These are phyloP conservation scores for Salpingus planirostris DNA, from an alignment of 2,888 invertebrate genomes.

Conservation along the genomic window DNA sequence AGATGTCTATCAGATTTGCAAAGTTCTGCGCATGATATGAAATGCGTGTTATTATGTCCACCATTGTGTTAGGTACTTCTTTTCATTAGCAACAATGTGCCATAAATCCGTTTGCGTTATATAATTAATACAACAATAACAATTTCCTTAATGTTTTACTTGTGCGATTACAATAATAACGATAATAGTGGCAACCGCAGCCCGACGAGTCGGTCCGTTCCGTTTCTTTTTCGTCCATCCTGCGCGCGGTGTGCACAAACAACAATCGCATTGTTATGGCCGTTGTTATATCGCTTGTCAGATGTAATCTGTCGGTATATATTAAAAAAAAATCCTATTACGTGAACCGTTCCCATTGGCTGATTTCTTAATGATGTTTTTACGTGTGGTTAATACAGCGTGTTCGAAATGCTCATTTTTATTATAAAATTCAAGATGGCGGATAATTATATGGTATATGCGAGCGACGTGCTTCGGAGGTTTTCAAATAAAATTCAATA, in stretches of 20 bases:
- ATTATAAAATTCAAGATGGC: constrained; percentile 42
- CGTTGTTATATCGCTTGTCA: constrained; percentile 19
- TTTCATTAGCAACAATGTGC: too few species aligned
- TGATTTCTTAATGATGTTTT: constrained; percentile 42
- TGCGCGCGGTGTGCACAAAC: background rate
- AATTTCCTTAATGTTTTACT: background rate
- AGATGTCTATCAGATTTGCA: too few species aligned
- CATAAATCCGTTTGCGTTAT: too few species aligned
- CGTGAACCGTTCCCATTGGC: constrained; percentile 38
- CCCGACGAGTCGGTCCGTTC: background rate
- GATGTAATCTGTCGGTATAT: constrained; percentile 23
- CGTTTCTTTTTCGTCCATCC: too few species aligned
- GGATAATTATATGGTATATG: constrained; percentile 33
- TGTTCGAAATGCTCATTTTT: constrained; percentile 40
- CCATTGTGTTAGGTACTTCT: too few species aligned
- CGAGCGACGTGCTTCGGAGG: constrained; percentile 21
- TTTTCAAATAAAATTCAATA: constrained; percentile 21
- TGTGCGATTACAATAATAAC: background rate
- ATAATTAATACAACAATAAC: constrained; percentile 7
- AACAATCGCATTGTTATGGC: constrained; percentile 7
- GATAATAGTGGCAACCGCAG: too few species aligned
- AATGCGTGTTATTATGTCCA: too few species aligned
- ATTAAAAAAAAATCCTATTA: constrained; percentile 42
- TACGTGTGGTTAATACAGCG: constrained; percentile 40
- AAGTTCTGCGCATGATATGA: too few species aligned